These are phyloP conservation scores for Sardinella longiceps DNA, from an alignment of 2,797 vertebrate genomes.

Conservation along the genomic window DNA sequence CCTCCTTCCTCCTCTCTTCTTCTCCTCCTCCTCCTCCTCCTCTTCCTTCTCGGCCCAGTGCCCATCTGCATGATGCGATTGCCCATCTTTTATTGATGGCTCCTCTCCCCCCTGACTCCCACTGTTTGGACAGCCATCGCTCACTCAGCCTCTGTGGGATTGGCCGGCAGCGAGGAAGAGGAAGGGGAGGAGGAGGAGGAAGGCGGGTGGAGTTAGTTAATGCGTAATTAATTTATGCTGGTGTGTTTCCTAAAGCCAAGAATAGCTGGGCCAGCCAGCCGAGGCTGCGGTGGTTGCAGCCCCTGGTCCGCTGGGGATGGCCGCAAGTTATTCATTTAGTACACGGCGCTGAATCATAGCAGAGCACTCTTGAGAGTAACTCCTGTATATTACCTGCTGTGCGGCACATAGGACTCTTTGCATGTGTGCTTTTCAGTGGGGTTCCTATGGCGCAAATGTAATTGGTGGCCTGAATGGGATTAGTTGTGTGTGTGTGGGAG, in stretches of 20 bases:
- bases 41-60: too few relatives aligned
- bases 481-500: background rate
- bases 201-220: background rate
- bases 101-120: background rate
- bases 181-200: background rate
- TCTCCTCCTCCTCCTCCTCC: too few relatives aligned
- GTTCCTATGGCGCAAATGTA: background rate
- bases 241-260: background rate
- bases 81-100: background rate
- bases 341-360: background rate
- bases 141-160: background rate
- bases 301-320: background rate
- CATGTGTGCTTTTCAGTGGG: background rate
- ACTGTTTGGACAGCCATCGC: background rate
- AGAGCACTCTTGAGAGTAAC: background rate
- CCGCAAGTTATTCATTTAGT: background rate
- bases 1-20: background rate
- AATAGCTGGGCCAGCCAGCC: background rate
- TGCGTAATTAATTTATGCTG: background rate
- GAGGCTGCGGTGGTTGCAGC: background rate
- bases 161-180: background rate
- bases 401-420: background rate
- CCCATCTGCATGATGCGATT: background rate
- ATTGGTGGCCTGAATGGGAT: background rate
- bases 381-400: background rate